These are phyloP conservation scores for Drosophila setifemur DNA, from an alignment of 1,140 invertebrate genomes.

Conservation along the genomic window DNA sequence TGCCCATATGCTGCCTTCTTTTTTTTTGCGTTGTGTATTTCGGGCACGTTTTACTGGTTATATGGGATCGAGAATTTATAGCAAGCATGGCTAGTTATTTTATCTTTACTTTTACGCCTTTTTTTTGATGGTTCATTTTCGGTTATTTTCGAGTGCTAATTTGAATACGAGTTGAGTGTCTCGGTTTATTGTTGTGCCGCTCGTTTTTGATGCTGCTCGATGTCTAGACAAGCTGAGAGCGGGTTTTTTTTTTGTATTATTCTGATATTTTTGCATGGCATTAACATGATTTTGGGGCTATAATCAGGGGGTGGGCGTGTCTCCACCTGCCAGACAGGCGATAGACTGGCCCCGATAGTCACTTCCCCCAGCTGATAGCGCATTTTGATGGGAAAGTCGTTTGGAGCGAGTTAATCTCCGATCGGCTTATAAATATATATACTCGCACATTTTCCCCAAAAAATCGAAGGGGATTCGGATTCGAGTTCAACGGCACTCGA, in stretches of 20 bases:
- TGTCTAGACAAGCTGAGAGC: slow-evolving; percentile 44
- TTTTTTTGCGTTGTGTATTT: slow-evolving; percentile 18
- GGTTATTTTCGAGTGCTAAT: slow-evolving; percentile 37
- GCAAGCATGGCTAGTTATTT: slow-evolving; percentile 44
- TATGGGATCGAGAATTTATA: slow-evolving; percentile 38
- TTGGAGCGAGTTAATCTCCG: slow-evolving; percentile 37
- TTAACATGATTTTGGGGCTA: slow-evolving; percentile 48
- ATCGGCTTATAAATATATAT: slow-evolving; percentile 44
- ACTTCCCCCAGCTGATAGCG: slow-evolving; percentile 22
- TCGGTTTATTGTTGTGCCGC: slow-evolving; percentile 35
- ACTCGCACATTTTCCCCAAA: slow-evolving; percentile 28
- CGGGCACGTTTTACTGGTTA: slow-evolving; percentile 66
- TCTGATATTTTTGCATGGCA: slow-evolving; percentile 42
- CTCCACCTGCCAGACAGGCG: slow-evolving; percentile 40
- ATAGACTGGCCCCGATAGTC: slow-evolving; percentile 42
- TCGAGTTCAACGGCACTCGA: slow-evolving; percentile 53
- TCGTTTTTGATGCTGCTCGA: slow-evolving; percentile 28
- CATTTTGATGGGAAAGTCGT: slow-evolving; percentile 19
- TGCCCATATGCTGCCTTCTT: neutral
- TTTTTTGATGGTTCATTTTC: slow-evolving; percentile 30
- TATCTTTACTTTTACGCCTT: neutral
- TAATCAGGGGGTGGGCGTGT: slow-evolving; percentile 50
- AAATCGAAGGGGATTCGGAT: slow-evolving; percentile 32
- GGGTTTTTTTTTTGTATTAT: slow-evolving; percentile 4
- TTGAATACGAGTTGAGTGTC: slow-evolving; percentile 51